Conservation (phyloP, 2,888 invertebrate species). For the Diachrysia chrysitis region DNA sequence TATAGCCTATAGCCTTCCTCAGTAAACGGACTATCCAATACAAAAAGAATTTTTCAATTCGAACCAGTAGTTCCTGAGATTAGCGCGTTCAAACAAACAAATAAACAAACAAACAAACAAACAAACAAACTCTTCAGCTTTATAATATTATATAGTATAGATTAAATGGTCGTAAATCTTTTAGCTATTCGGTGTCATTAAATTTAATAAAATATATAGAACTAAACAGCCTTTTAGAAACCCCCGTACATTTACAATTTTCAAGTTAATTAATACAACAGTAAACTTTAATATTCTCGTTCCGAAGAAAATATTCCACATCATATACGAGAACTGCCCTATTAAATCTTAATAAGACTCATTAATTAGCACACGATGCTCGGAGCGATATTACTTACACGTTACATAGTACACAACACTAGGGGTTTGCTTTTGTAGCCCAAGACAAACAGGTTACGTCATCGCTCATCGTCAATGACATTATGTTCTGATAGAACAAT, state of each 20-base stretch:
- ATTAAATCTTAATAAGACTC: constrained; percentile 59
- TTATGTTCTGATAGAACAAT: not conserved
- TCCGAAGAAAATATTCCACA: constrained; percentile 36
- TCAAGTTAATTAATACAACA: constrained; percentile 32
- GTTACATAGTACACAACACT: not conserved
- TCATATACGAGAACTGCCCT: constrained; percentile 53
- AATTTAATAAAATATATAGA: too few relatives aligned
- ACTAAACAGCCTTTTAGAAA: too few relatives aligned
- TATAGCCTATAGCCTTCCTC: too few relatives aligned
- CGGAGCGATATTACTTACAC: constrained; percentile 13
- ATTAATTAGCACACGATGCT: constrained; percentile 47
- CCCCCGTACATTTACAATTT: constrained; percentile 1
- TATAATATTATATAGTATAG: too few relatives aligned
- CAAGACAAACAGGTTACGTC: constrained; percentile 2
- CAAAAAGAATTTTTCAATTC: too few relatives aligned
- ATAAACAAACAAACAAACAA: too few relatives aligned
- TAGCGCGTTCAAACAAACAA: too few relatives aligned
- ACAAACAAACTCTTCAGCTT: too few relatives aligned
- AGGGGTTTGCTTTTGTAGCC: not conserved
- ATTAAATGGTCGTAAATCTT: too few relatives aligned
- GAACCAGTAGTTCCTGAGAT: too few relatives aligned
- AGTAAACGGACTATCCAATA: too few relatives aligned
- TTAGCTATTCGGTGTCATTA: too few relatives aligned
- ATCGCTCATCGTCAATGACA: constrained; percentile 5
- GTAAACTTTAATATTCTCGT: constrained; percentile 13